Evolutionary conservation across 2,113 vertebrate genomes (phyloP).

Genomic region (Willisornis vidua): DNA sequence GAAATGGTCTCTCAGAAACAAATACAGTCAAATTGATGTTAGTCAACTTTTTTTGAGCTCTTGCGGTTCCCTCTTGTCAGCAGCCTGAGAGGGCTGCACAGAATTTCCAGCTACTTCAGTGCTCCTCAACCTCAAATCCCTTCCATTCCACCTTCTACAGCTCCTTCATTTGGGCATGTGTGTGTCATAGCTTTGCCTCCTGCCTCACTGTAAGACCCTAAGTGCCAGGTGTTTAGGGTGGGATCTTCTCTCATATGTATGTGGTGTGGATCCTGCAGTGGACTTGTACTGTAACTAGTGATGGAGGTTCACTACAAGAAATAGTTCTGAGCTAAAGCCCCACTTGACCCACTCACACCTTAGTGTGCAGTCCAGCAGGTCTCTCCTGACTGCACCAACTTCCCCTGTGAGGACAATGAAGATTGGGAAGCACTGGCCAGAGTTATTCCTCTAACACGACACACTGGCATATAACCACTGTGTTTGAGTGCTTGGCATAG

Average conservation of each 20-base stretch:
- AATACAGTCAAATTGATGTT: not conserved
- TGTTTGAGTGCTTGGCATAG: not conserved
- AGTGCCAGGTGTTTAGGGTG: not conserved
- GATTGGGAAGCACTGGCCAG: not conserved
- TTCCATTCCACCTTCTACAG: not conserved
- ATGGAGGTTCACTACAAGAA: not conserved
- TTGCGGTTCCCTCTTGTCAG: not conserved
- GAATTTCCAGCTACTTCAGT: not conserved
- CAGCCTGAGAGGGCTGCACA: not conserved
- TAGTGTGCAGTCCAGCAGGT: not conserved
- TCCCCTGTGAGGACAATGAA: not conserved
- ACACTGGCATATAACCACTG: not conserved
- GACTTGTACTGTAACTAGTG: not conserved
- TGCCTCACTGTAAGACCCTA: accelerated
- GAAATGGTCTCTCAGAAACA: not conserved
- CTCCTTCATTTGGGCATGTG: not conserved
- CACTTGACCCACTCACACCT: accelerated
- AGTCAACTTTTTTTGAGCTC: not conserved
- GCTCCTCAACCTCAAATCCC: not conserved
- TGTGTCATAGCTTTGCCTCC: not conserved
- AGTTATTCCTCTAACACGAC: not conserved
- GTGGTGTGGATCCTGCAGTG: accelerated
- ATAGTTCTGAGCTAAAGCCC: not conserved
- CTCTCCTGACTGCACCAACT: not conserved
- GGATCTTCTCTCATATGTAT: accelerated